Percentiles rank a stretch among this genome's conserved stretches.
Conservation (phyloP, 2,113 vertebrate genomes). For the Onychostoma macrolepis region DNA sequence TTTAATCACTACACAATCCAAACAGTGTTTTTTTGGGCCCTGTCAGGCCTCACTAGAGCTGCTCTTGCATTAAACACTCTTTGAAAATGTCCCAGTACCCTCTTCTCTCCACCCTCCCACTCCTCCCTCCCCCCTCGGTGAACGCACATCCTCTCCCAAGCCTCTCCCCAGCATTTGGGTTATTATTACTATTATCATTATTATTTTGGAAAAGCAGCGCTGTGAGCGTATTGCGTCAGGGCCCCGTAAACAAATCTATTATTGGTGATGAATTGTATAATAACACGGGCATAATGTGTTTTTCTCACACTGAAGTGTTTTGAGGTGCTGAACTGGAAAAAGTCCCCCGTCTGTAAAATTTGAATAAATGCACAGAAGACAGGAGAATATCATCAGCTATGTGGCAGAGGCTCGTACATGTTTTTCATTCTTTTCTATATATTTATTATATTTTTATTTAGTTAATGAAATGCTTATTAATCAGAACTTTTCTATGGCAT, state of each 20-base stretch:
- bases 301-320: slow-evolving; percentile 79
- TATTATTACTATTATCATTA: slow-evolving; percentile 82
- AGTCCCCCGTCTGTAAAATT: slow-evolving; percentile 78
- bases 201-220: slow-evolving; percentile 82
- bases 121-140: slow-evolving; percentile 62
- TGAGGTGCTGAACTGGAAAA: slow-evolving; percentile 84
- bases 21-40: slow-evolving; percentile 66
- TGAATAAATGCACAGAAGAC: slow-evolving; percentile 78
- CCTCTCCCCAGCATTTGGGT: slow-evolving; percentile 57
- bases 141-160: slow-evolving; percentile 79
- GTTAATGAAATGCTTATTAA: slow-evolving; percentile 62
- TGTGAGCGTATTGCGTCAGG: slow-evolving; percentile 76
- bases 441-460: slow-evolving; percentile 3
- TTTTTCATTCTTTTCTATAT: slow-evolving; percentile 45
- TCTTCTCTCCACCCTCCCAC: slow-evolving; percentile 60
- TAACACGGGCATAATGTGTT: slow-evolving; percentile 83
- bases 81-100: slow-evolving; percentile 77
- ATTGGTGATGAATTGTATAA: slow-evolving; percentile 88
- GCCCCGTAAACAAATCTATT: slow-evolving; percentile 85
- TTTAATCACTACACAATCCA: slow-evolving; percentile 65
- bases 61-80: slow-evolving; percentile 72
- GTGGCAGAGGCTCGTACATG: slow-evolving; percentile 40
- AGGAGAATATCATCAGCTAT: slow-evolving; percentile 63
- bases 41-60: slow-evolving; percentile 72
- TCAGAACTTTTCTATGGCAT: slow-evolving; percentile 52